Conservation (phyloP, 2,113 vertebrate genomes). For the Heteronetta atricapilla region DNA sequence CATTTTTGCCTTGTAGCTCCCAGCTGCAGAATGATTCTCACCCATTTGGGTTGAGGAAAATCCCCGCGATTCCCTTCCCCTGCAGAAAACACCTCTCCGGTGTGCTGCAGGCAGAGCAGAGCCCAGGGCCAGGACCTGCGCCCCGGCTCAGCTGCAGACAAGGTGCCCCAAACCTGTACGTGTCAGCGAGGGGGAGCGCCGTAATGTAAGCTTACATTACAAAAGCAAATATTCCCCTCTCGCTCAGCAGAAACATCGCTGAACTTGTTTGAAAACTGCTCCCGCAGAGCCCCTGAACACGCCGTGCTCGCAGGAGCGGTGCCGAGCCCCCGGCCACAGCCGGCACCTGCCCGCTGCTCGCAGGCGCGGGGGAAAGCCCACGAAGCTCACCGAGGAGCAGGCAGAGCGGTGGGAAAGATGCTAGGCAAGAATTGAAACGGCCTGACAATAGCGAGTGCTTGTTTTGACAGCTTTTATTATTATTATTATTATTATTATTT, state of each 20-base stretch:
- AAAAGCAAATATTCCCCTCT: background rate
- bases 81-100: background rate
- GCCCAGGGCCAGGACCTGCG: no score
- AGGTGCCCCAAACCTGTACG: accelerated
- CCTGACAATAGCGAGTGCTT: background rate
- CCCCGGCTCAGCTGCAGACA: background rate
- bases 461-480: background rate
- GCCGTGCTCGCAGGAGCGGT: accelerated
- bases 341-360: no score
- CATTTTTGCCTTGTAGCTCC: background rate
- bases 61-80: no score
- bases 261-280: background rate
- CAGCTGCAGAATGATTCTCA: background rate
- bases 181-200: background rate
- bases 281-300: background rate
- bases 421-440: background rate
- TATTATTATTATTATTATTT: background rate
- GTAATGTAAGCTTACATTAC: background rate
- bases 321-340: no score
- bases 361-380: accelerated
- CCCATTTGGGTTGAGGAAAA: background rate
- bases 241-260: accelerated
- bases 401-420: no score
- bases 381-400: accelerated
- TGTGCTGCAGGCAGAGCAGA: background rate